These are phyloP conservation scores for Ellobius talpinus DNA, from an alignment of 2,113 vertebrate species.

Conservation along the genomic window DNA sequence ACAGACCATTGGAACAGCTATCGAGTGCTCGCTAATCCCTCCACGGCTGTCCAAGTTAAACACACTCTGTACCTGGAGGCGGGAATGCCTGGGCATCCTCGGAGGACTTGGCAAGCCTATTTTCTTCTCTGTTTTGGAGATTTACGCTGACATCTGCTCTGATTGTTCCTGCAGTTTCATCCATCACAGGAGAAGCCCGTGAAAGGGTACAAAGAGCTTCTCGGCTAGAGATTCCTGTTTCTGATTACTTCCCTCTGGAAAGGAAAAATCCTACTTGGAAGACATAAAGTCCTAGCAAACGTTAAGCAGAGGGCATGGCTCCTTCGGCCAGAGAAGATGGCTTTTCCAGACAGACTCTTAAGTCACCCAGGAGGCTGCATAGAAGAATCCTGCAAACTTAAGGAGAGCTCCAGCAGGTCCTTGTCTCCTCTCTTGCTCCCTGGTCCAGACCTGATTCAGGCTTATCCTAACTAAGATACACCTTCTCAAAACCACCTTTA, in stretches of 20 bases:
- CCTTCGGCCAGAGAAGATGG: constrained; percentile 5
- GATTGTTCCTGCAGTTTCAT: constrained; percentile 69
- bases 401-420: not conserved
- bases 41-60: constrained; percentile 37
- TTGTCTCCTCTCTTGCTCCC: not conserved
- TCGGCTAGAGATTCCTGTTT: constrained; percentile 36
- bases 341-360: not conserved
- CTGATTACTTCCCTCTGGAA: constrained; percentile 59
- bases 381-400: not conserved
- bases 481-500: constrained; percentile 17
- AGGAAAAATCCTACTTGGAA: constrained; percentile 44
- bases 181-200: constrained; percentile 54
- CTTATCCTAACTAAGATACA: not conserved
- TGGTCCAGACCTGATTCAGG: not conserved
- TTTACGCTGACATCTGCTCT: constrained; percentile 71
- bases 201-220: constrained; percentile 59
- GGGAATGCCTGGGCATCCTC: constrained; percentile 25
- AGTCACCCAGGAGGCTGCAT: not conserved
- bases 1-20: not conserved
- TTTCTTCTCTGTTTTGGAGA: constrained; percentile 67
- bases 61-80: not conserved
- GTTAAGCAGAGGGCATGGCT: constrained; percentile 25
- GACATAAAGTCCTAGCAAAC: not conserved
- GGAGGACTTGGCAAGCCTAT: constrained; percentile 12
- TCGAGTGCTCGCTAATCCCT: constrained; percentile 21